Evolutionary conservation across 2,888 invertebrate species (phyloP), one percentile per base, ranked within the genome.

Genomic region (Apodemia duryi): DNA sequence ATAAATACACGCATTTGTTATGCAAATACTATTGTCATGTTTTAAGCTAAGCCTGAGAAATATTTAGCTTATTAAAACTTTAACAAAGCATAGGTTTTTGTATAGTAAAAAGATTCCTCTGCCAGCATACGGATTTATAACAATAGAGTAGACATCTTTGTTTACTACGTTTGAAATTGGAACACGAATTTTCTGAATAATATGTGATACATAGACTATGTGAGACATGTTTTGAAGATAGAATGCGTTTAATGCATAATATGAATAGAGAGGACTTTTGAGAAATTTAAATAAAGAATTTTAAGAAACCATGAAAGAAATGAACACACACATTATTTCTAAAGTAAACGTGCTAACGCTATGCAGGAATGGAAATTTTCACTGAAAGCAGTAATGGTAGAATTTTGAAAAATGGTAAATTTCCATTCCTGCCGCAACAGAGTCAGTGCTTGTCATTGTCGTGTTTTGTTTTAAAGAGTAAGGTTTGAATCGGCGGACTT

Each of bases 71-170:
- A 54, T 54, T 54, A 54, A 54, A 54, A 54, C 21, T 54, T 21
- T 10, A 54, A 54, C 54, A 54, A 54, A 54, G 54, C 54, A 54
- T 54, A 54, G 54, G 54, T 29, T 54, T 54, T 29, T 54, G 54
- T 29, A 7, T 54, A 54, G 1, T 54, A 54, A 54, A 54, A 54
- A 54, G 54, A 54, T 54, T 21, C 29, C 54, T 28, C 29, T n/a
- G n/a, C 51, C 51, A 51, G 21, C 54, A 29, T 54, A 21, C 54
- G 54, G 28, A 54, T 28, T 54, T 54, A 43, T 43, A 43, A 28
- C 54, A 54, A 54, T 54, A 29, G 54, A 10, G 54, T 54, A 54
- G 54, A 54, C 54, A 54, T 54, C 54, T 54, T 54, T 54, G 54
- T 54, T 52, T 54, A 54, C 28, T 29, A 29, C 28, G 28, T 54